Percentiles rank a stretch among this genome's conserved stretches.
Conservation (phyloP, 2,888 invertebrate genomes). For the Eupelmus urozonus region DNA sequence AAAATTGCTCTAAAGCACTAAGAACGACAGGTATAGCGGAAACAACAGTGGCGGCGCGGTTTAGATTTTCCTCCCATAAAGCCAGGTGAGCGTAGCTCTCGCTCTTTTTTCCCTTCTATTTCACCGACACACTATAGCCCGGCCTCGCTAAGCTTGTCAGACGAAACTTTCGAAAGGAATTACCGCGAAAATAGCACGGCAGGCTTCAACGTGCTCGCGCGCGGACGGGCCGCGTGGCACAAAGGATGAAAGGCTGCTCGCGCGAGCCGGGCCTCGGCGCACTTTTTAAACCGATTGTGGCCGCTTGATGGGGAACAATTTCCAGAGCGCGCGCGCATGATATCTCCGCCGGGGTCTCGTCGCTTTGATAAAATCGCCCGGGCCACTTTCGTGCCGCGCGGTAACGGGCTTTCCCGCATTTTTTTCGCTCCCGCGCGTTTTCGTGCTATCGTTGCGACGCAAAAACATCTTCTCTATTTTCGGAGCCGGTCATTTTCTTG, state of each 20-base stretch:
- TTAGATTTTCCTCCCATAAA: constrained; percentile 49
- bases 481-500: not conserved
- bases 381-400: not conserved
- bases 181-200: constrained; percentile 49
- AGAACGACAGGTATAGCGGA: no score
- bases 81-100: not conserved
- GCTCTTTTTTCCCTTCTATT: constrained; percentile 16
- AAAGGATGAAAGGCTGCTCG: constrained; percentile 46
- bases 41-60: no score
- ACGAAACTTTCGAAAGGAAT: constrained; percentile 54
- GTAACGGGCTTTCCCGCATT: not conserved
- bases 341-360: constrained; percentile 30
- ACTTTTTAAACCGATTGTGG: constrained; percentile 57
- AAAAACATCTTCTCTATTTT: not conserved
- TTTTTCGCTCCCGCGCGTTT: not conserved
- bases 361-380: constrained; percentile 37
- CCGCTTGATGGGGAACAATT: constrained; percentile 53
- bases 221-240: not conserved
- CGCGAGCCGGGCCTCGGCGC: constrained; percentile 9
- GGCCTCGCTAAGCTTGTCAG: constrained; percentile 41
- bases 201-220: constrained; percentile 22
- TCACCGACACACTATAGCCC: no score
- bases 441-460: not conserved
- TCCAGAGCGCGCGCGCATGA: constrained; percentile 10
- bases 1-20: constrained; percentile 11